Conservation (phyloP, 2,113 vertebrate species). For the Percina caprodes region DNA sequence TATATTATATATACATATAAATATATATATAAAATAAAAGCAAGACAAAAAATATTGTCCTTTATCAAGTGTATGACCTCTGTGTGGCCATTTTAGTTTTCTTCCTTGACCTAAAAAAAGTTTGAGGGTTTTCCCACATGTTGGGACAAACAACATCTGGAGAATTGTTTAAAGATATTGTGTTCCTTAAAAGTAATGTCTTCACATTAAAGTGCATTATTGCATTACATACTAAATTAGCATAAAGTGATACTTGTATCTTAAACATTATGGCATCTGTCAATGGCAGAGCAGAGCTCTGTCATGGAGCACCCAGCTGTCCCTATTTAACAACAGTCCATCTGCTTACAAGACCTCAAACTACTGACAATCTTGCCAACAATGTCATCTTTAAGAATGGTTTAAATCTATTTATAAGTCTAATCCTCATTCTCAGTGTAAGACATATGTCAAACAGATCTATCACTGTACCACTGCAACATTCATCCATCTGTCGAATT, state of each 20-base stretch:
- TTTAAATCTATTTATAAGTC: conserved; percentile 3
- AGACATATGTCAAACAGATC: neutral
- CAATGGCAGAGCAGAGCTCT: neutral
- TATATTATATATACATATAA: too few species aligned
- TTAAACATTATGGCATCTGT: conserved; percentile 3
- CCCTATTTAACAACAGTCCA: neutral
- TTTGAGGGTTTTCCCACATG: neutral
- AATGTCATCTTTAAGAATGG: neutral
- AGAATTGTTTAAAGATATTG: neutral
- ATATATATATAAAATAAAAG: too few species aligned
- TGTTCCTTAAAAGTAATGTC: neutral
- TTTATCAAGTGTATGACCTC: too few species aligned
- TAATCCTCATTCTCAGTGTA: neutral
- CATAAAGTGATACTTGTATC: neutral
- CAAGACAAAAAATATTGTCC: too few species aligned
- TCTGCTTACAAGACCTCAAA: neutral
- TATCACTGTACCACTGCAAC: neutral
- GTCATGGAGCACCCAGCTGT: neutral
- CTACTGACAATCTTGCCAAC: neutral
- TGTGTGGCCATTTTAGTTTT: neutral
- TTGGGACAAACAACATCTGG: neutral
- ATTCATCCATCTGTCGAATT: neutral
- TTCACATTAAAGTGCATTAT: neutral
- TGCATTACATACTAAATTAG: neutral
- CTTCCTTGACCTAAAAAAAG: neutral